Evolutionary conservation across 2,888 invertebrate species (phyloP).

Genomic region (Acleris cristana): DNA sequence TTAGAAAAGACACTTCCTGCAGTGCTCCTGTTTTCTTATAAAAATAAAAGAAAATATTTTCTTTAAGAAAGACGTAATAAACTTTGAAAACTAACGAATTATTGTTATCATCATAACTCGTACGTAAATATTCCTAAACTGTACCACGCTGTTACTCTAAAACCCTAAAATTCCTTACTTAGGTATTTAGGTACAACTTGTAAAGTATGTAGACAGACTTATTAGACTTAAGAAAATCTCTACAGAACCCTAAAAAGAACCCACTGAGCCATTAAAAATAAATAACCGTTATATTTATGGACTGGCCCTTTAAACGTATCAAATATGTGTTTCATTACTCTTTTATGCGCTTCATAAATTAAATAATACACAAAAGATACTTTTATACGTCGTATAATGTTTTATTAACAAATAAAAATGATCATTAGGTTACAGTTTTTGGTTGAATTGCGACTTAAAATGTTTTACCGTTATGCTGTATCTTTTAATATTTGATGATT

Average conservation of each 20-base stretch:
- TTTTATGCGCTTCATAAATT: constrained; percentile 31
- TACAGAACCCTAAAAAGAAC: not conserved
- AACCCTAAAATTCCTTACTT: too few relatives aligned
- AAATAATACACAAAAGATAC: constrained; percentile 30
- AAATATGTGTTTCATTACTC: constrained; percentile 34
- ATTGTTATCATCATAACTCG: too few relatives aligned
- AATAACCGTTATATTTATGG: constrained; percentile 17
- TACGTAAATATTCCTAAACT: too few relatives aligned
- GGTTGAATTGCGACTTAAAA: constrained; percentile 10
- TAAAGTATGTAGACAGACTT: too few relatives aligned
- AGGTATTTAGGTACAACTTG: too few relatives aligned
- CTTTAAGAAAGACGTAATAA: too few relatives aligned
- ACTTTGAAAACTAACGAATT: too few relatives aligned
- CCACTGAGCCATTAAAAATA: not conserved
- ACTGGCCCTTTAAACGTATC: constrained; percentile 15
- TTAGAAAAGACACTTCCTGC: too few relatives aligned
- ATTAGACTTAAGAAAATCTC: not conserved
- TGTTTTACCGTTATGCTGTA: constrained; percentile 10
- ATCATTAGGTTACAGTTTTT: constrained; percentile 35
- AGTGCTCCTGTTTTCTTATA: too few relatives aligned
- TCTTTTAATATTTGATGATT: not conserved
- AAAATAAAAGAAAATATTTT: too few relatives aligned
- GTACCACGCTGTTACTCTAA: too few relatives aligned
- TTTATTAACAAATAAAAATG: constrained; percentile 34
- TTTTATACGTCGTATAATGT: constrained; percentile 30